Conservation (phyloP, 2,888 invertebrate species). For the Gasteruption jaculator region DNA sequence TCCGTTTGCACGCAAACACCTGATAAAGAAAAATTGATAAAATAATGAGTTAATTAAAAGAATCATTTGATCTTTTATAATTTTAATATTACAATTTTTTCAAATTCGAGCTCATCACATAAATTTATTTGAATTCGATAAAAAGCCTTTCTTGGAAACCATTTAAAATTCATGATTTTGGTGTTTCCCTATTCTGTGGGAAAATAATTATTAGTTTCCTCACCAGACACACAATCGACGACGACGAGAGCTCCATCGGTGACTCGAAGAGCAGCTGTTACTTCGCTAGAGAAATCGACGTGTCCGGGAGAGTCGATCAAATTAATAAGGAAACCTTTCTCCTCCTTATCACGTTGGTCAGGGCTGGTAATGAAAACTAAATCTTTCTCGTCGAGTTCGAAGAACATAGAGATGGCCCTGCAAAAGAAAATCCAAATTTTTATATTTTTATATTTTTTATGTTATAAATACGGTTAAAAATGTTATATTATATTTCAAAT, state of each 20-base stretch:
- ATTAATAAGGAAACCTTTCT: constrained; percentile 98
- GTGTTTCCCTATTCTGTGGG: too few species aligned
- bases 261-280: constrained; percentile 98
- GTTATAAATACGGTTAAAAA: too few species aligned
- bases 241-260: constrained; percentile 99
- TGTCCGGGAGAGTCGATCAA: constrained; percentile 99
- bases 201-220: constrained; percentile 36
- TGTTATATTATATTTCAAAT: background rate
- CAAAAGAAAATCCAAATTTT: constrained; percentile 28
- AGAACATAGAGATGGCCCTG: constrained; percentile 99
- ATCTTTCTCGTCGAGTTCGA: constrained; percentile 94
- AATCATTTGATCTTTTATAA: too few species aligned
- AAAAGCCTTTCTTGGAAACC: too few species aligned
- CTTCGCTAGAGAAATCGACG: constrained; percentile 99
- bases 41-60: constrained; percentile 8
- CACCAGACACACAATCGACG: constrained; percentile 99
- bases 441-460: too few species aligned
- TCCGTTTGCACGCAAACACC: constrained; percentile 99
- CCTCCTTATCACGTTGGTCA: constrained; percentile 86
- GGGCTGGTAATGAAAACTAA: constrained; percentile 85
- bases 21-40: constrained; percentile 13
- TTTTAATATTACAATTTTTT: too few species aligned
- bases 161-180: too few species aligned
- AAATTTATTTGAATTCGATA: too few species aligned
- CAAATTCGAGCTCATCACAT: too few species aligned